phyloP scores from a whole-genome alignment of 2,888 invertebrate genomes.

The Epinotia demarniana region DNA sequence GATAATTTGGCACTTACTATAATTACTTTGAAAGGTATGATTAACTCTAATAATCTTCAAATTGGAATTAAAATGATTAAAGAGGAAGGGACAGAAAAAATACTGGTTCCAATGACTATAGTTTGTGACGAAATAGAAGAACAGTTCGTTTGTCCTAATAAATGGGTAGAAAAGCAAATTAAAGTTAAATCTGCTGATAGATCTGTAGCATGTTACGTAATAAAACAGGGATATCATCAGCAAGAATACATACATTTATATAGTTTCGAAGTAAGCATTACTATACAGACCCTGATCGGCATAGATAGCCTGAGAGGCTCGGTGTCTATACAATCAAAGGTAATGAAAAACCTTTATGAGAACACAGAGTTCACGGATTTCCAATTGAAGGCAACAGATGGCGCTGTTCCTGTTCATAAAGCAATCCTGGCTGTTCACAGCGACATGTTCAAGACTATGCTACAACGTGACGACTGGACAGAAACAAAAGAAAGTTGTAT shows the following conservation, averaged over 20 bases:
- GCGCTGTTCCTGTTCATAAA: constrained; percentile 8
- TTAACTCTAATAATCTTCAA: neutral
- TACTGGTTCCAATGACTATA: neutral
- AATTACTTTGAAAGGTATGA: neutral
- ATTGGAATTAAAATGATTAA: constrained; percentile 1
- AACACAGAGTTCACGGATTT: constrained; percentile 7
- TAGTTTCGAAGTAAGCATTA: neutral
- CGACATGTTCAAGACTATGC: constrained; percentile 6
- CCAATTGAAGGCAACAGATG: constrained; percentile 1
- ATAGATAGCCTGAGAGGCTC: neutral
- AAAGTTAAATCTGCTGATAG: neutral
- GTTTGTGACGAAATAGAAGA: neutral
- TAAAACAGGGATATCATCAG: no score
- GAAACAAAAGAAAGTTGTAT: constrained; percentile 1
- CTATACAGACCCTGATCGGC: neutral
- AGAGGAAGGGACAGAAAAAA: neutral
- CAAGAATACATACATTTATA: neutral
- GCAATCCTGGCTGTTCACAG: neutral
- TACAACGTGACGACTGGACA: neutral
- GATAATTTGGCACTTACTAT: neutral
- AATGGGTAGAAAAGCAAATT: neutral
- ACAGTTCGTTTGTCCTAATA: neutral
- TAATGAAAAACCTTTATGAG: neutral
- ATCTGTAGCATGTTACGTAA: no score
- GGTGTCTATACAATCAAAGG: neutral